Percentiles rank a stretch among this genome's conserved stretches.
Conservation (phyloP, 1,140 invertebrate species). For the Mya arenaria region DNA sequence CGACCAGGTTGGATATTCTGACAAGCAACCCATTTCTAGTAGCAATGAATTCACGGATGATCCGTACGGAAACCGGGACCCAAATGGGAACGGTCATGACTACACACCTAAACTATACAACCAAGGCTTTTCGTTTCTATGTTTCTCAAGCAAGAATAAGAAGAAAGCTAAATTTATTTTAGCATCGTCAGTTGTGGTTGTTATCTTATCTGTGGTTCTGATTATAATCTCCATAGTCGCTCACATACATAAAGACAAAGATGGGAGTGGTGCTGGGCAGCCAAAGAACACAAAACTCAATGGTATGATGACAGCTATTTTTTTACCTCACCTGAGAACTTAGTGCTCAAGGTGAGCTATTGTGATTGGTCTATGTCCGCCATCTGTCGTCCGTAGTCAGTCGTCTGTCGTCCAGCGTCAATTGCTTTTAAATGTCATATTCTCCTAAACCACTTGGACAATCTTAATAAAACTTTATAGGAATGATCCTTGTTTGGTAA, state of each 20-base stretch:
- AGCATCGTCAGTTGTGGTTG: background rate
- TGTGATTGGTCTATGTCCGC: background rate
- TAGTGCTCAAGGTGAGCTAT: background rate
- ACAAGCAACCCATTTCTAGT: constrained; percentile 19
- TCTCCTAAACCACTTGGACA: too few species aligned
- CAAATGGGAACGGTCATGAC: background rate
- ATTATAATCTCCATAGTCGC: constrained; percentile 27
- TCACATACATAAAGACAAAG: background rate
- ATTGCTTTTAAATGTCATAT: too few species aligned
- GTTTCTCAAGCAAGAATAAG: constrained; percentile 30
- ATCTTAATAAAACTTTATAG: too few species aligned
- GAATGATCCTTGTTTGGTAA: too few species aligned
- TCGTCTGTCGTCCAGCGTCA: background rate
- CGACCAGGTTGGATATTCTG: constrained; percentile 4
- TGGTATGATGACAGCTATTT: background rate
- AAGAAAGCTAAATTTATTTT: constrained; percentile 34
- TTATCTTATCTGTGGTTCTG: constrained; percentile 9
- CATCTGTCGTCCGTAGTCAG: background rate
- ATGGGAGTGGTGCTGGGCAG: background rate
- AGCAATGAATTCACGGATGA: constrained; percentile 16
- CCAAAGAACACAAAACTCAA: background rate
- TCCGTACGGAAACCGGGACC: background rate
- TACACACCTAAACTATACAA: constrained; percentile 15
- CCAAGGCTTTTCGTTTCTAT: constrained; percentile 1
- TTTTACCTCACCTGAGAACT: background rate